Conservation (phyloP, 2,888 invertebrate genomes). For the Temnothorax unifasciatus region DNA sequence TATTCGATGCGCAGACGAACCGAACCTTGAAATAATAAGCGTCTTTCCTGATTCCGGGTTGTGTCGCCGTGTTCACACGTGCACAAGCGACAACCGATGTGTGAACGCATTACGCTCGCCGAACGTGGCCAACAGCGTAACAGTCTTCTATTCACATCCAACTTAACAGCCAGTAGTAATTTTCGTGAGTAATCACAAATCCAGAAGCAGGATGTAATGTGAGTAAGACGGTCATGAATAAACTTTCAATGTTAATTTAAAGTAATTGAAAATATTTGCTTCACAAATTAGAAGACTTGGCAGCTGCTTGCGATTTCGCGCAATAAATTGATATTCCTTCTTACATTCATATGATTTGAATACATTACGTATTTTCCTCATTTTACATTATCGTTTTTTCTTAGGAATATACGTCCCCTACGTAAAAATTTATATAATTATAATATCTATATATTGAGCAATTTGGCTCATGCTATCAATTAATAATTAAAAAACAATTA, state of each 20-base stretch:
- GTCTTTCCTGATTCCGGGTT: conserved; percentile 81
- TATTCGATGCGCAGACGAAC: conserved; percentile 76
- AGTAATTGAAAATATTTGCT: conserved; percentile 5
- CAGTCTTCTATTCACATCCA: conserved; percentile 55
- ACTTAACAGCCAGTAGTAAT: conserved; percentile 28
- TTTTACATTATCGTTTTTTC: background rate
- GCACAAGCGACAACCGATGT: conserved; percentile 78
- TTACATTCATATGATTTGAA: background rate
- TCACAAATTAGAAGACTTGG: background rate
- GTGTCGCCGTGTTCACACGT: conserved; percentile 76
- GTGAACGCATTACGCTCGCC: conserved; percentile 77
- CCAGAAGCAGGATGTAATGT: conserved; percentile 19
- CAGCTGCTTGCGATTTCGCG: background rate
- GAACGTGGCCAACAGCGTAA: conserved; percentile 74
- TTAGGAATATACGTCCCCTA: background rate
- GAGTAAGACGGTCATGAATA: background rate
- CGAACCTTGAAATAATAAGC: conserved; percentile 84
- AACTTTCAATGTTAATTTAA: conserved; percentile 20
- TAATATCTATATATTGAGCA: background rate
- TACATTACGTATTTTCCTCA: background rate
- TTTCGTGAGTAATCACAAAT: conserved; percentile 41
- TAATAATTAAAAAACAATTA: background rate
- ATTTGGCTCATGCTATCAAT: background rate
- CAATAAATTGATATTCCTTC: background rate
- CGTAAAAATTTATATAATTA: background rate